A percentile compares a stretch with the other conserved stretches of the same genome.
phyloP scores from a whole-genome alignment of 2,888 invertebrate genomes.

The Leptinotarsa peninsularis region DNA sequence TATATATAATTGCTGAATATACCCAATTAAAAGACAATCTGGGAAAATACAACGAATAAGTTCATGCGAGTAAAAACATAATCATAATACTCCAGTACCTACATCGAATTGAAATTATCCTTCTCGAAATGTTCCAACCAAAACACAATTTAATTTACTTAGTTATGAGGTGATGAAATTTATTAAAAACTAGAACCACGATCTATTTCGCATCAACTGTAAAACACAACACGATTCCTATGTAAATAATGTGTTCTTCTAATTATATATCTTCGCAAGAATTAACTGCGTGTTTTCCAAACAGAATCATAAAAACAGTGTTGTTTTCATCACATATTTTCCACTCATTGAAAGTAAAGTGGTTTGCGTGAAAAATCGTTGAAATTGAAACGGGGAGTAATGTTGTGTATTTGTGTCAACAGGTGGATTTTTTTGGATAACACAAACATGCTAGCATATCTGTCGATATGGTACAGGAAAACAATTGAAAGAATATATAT shows the following conservation, averaged over 20 bases:
- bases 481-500: no score
- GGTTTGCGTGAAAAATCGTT: no score
- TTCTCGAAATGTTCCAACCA: no score
- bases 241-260: background rate
- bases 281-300: constrained; percentile 4
- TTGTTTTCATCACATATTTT: constrained; percentile 11
- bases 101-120: no score
- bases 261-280: background rate
- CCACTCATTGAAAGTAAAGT: background rate
- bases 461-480: no score
- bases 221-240: background rate
- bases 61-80: no score
- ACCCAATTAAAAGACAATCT: no score
- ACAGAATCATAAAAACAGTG: background rate
- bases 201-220: constrained; percentile 11
- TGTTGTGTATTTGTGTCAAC: background rate
- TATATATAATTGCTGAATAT: no score
- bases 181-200: background rate
- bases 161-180: background rate
- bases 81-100: no score
- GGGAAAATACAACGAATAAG: no score
- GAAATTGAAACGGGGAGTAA: no score
- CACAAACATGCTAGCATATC: no score
- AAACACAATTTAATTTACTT: background rate
- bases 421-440: background rate